These are phyloP conservation scores for Zapornia atra DNA, from an alignment of 2,113 vertebrate species.

Conservation along the genomic window DNA sequence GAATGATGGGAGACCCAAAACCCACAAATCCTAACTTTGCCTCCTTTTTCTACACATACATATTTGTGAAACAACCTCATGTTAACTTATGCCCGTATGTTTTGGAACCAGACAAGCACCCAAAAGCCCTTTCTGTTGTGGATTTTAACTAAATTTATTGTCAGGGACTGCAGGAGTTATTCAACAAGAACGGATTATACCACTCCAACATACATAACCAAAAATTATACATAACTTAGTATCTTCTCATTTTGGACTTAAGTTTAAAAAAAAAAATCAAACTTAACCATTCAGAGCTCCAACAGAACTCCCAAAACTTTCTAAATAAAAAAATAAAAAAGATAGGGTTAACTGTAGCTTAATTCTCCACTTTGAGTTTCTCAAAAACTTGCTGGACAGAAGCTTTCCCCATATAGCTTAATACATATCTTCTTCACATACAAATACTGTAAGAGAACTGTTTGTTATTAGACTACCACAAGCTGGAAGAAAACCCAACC, in stretches of 20 bases:
- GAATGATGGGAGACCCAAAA: neutral
- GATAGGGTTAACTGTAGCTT: neutral
- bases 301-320: neutral
- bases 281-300: neutral
- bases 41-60: neutral
- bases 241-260: neutral
- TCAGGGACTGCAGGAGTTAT: neutral
- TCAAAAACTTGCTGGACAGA: neutral
- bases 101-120: neutral
- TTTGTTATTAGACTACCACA: neutral
- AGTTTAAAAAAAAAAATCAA: neutral
- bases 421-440: neutral
- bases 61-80: neutral
- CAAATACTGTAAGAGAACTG: neutral
- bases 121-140: fast-evolving
- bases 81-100: neutral
- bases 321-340: neutral
- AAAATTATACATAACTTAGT: neutral
- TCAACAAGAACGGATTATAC: neutral
- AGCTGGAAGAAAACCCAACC: neutral
- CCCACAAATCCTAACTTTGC: neutral
- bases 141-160: neutral
- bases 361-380: neutral
- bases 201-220: neutral
- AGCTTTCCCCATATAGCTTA: neutral